Conservation (phyloP, 2,888 invertebrate genomes). For the Stenichneumon culpator region DNA sequence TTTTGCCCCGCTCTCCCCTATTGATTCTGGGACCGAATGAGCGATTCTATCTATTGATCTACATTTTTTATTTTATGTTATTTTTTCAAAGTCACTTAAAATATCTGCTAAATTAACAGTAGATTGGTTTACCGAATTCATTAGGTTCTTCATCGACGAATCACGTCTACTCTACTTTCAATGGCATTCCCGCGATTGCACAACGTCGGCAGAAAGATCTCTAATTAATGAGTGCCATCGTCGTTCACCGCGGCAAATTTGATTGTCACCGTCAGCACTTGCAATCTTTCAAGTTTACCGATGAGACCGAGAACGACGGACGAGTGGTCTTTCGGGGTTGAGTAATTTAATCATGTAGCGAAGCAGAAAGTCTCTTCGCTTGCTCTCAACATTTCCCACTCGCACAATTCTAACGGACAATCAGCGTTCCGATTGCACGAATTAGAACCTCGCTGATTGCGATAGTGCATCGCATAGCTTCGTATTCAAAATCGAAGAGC, state of each 20-base stretch:
- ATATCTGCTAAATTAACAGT: neutral
- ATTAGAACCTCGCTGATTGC: slow-evolving; percentile 45
- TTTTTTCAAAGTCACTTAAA: neutral
- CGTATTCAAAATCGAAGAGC: neutral
- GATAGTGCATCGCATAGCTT: neutral
- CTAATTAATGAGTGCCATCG: slow-evolving; percentile 56
- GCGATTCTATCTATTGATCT: neutral
- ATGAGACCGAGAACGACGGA: slow-evolving; percentile 31
- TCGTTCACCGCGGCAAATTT: slow-evolving; percentile 42
- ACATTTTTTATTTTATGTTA: neutral
- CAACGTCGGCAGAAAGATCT: slow-evolving; percentile 30
- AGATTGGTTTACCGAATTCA: neutral
- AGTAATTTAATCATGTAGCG: slow-evolving; percentile 3
- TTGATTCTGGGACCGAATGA: neutral
- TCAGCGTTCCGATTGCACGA: slow-evolving; percentile 35
- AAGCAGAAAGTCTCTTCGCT: neutral
- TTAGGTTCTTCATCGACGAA: slow-evolving; percentile 6
- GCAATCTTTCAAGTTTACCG: slow-evolving; percentile 54
- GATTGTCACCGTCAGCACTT: slow-evolving; percentile 65
- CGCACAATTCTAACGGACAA: slow-evolving; percentile 22
- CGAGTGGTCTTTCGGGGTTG: slow-evolving; percentile 4
- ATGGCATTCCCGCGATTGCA: slow-evolving; percentile 8
- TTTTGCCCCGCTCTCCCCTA: too few relatives aligned
- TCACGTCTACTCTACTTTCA: neutral
- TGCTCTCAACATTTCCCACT: neutral